Conservation (phyloP, 1,140 invertebrate species). For the Prorops nasuta region DNA sequence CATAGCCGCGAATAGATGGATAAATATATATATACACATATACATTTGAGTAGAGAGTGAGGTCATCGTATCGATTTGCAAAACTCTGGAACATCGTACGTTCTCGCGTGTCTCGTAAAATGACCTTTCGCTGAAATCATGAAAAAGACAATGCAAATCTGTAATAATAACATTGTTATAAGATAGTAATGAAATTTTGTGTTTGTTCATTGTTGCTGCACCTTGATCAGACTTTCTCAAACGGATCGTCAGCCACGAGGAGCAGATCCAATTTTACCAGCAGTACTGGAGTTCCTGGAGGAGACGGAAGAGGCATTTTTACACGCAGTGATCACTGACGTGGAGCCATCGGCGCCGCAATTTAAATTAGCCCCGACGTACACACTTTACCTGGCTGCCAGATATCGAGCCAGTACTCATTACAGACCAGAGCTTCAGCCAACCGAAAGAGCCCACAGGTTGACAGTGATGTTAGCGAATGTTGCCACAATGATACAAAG, state of each 20-base stretch:
- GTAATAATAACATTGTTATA: too few relatives aligned
- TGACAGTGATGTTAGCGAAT: slow-evolving; percentile 85
- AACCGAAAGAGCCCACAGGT: slow-evolving; percentile 83
- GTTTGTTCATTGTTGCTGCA: too few relatives aligned
- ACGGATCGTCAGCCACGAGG: slow-evolving; percentile 63
- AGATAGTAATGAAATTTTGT: too few relatives aligned
- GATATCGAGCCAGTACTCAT: slow-evolving; percentile 89
- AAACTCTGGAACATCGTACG: too few relatives aligned
- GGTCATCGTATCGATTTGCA: too few relatives aligned
- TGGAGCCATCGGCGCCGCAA: slow-evolving; percentile 80
- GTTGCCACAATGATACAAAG: slow-evolving; percentile 84
- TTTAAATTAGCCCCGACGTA: slow-evolving; percentile 93
- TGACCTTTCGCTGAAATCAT: too few relatives aligned
- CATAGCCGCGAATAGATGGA: too few relatives aligned
- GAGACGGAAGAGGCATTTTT: slow-evolving; percentile 91
- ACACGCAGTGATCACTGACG: slow-evolving; percentile 79
- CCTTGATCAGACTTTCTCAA: slow-evolving; percentile 56
- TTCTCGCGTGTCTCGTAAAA: too few relatives aligned
- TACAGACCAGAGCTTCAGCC: slow-evolving; percentile 89
- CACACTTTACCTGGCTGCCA: slow-evolving; percentile 88
- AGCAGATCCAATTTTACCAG: slow-evolving; percentile 88
- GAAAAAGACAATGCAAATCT: too few relatives aligned
- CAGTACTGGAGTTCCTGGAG: slow-evolving; percentile 91
- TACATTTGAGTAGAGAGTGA: too few relatives aligned
- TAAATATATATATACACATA: too few relatives aligned